phyloP scores from a whole-genome alignment of 2,888 invertebrate species.

The Pemphredon lugubris region DNA sequence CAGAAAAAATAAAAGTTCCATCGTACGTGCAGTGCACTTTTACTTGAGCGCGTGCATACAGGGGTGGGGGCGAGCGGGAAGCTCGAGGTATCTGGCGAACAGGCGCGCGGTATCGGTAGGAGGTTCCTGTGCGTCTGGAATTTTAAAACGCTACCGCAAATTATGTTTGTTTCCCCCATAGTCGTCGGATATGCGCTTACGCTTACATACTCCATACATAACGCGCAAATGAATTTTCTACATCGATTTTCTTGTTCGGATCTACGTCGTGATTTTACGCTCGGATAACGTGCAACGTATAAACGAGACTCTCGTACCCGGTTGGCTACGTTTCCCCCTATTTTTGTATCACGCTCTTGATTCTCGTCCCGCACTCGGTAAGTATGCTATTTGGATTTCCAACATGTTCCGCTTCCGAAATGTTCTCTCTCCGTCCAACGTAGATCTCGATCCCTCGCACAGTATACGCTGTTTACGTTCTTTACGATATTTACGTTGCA shows the following conservation, averaged over 20 bases:
- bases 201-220: too few species aligned
- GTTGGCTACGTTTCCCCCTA: too few species aligned
- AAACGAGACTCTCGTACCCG: too few species aligned
- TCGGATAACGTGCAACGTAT: too few species aligned
- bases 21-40: conserved; percentile 65
- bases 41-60: conserved; percentile 64
- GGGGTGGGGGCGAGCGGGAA: conserved; percentile 50
- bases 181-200: conserved; percentile 14
- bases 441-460: too few species aligned
- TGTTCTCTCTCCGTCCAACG: too few species aligned
- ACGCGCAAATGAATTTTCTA: conserved; percentile 29
- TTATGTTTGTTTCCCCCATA: conserved; percentile 51
- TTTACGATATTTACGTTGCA: too few species aligned
- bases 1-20: conserved; percentile 54
- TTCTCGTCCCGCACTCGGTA: too few species aligned
- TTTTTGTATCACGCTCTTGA: too few species aligned
- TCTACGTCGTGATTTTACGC: neutral
- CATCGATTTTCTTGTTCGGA: neutral
- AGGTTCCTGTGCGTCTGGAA: conserved; percentile 55
- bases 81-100: conserved; percentile 50
- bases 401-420: too few species aligned
- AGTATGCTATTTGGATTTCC: too few species aligned
- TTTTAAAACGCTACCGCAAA: conserved; percentile 57
- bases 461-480: too few species aligned
- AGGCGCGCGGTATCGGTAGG: conserved; percentile 49